Evolutionary conservation across 2,797 vertebrate species (phyloP).

Genomic region (Alosa sapidissima): DNA sequence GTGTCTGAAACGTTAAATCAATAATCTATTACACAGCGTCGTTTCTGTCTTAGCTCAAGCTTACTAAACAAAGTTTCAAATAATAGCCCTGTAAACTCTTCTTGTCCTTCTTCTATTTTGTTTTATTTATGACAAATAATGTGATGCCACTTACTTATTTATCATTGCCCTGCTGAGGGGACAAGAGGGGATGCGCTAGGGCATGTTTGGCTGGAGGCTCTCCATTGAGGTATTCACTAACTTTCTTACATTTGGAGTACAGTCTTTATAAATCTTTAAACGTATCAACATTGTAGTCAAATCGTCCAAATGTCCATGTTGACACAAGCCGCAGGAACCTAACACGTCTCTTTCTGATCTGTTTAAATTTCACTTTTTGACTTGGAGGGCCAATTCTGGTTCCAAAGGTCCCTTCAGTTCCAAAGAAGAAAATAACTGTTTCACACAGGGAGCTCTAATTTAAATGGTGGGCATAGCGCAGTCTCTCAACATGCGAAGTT

Average conservation of each 20-base stretch:
- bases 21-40: neutral
- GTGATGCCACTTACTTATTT: neutral
- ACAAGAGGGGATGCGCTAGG: neutral
- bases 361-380: neutral
- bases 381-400: neutral
- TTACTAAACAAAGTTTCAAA: neutral
- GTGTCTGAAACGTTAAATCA: neutral
- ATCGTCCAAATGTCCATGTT: slow-evolving; percentile 8
- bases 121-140: neutral
- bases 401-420: neutral
- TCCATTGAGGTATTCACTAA: neutral
- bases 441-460: neutral
- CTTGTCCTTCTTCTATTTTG: neutral
- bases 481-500: too few relatives aligned
- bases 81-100: neutral
- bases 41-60: neutral
- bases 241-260: neutral
- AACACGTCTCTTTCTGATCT: neutral
- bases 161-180: neutral
- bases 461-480: too few relatives aligned
- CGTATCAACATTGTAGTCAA: neutral
- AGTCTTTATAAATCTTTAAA: neutral
- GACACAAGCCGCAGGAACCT: neutral
- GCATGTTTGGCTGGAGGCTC: neutral
- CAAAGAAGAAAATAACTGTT: neutral